phyloP scores from a whole-genome alignment of 2,888 invertebrate genomes.

The Oxystoma pomonae region DNA sequence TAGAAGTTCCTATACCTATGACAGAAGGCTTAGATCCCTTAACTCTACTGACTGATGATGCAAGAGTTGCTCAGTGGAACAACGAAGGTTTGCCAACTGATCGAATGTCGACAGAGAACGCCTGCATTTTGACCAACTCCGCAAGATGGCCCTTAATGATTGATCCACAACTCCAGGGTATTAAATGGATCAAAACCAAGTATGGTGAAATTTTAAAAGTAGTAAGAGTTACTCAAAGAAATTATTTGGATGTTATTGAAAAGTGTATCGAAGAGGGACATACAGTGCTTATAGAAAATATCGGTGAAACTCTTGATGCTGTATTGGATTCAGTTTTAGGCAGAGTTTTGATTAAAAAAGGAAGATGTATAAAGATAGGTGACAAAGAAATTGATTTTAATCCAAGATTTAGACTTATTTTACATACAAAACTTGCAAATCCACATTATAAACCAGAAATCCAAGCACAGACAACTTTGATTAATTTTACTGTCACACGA shows the following conservation, averaged over 20 bases:
- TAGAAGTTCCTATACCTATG: slow-evolving; percentile 69
- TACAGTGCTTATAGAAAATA: slow-evolving; percentile 81
- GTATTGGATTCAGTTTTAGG: slow-evolving; percentile 87
- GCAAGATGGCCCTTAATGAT: slow-evolving; percentile 94
- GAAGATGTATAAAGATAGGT: slow-evolving; percentile 77
- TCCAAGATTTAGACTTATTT: slow-evolving; percentile 72
- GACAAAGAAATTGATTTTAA: slow-evolving; percentile 91
- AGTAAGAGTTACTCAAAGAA: slow-evolving; percentile 75
- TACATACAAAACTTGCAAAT: slow-evolving; percentile 92
- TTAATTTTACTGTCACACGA: slow-evolving; percentile 92
- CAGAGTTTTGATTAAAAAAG: slow-evolving; percentile 83
- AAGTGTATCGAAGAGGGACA: slow-evolving; percentile 61
- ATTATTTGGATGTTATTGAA: slow-evolving; percentile 82
- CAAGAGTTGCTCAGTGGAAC: slow-evolving; percentile 90
- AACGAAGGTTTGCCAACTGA: slow-evolving; percentile 91
- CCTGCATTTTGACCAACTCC: slow-evolving; percentile 84
- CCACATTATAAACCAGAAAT: slow-evolving; percentile 96
- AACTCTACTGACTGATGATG: slow-evolving; percentile 85
- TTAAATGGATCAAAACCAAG: slow-evolving; percentile 93
- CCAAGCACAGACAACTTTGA: slow-evolving; percentile 93
- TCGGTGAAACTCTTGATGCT: slow-evolving; percentile 84
- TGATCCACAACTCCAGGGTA: slow-evolving; percentile 82
- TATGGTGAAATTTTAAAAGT: slow-evolving; percentile 71
- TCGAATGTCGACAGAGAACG: slow-evolving; percentile 92
- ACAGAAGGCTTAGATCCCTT: slow-evolving; percentile 78